Conservation (phyloP, 2,888 invertebrate genomes). For the Torymus aiolomorphi region DNA sequence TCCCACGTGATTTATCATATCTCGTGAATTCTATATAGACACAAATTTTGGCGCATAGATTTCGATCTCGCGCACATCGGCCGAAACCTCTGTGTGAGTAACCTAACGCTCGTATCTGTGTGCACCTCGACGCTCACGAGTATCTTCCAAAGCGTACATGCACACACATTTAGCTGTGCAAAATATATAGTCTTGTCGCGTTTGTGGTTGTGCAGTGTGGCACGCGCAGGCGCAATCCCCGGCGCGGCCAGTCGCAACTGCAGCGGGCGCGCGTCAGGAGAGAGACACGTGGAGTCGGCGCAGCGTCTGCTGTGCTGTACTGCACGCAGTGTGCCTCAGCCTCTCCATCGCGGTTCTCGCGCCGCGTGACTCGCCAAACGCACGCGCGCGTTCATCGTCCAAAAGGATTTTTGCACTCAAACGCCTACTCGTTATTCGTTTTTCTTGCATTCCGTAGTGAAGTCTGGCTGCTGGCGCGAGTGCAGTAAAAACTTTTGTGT, state of each 20-base stretch:
- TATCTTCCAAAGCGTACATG: background rate
- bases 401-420: too few relatives aligned
- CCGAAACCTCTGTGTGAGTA: too few relatives aligned
- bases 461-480: background rate
- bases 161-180: background rate
- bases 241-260: slow-evolving; percentile 6
- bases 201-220: background rate
- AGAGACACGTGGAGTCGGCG: slow-evolving; percentile 47
- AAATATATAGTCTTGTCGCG: too few relatives aligned
- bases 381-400: too few relatives aligned
- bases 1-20: too few relatives aligned
- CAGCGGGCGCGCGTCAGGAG: slow-evolving; percentile 7
- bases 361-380: background rate
- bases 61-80: too few relatives aligned
- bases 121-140: background rate
- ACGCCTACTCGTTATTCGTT: too few relatives aligned
- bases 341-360: background rate
- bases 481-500: background rate
- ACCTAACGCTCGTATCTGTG: too few relatives aligned
- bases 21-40: too few relatives aligned
- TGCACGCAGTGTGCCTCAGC: slow-evolving; percentile 31
- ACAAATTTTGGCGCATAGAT: too few relatives aligned
- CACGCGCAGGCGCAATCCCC: slow-evolving; percentile 26
- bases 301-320: slow-evolving; percentile 33
- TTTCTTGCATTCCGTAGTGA: background rate